These are phyloP conservation scores for Sapajus apella DNA, from an alignment of 2,113 vertebrate species.

Conservation along the genomic window DNA sequence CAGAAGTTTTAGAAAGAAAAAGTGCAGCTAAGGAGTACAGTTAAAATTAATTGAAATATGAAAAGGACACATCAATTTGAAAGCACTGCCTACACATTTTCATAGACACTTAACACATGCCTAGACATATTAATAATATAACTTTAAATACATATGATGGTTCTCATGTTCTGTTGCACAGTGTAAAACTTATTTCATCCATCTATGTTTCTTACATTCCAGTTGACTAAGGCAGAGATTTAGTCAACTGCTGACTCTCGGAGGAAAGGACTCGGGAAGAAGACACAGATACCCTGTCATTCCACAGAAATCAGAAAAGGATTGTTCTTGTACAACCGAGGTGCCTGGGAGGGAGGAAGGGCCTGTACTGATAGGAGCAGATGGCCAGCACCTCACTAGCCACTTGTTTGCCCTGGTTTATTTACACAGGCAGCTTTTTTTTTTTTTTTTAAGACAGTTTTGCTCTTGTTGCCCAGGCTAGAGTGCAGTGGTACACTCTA, in stretches of 20 bases:
- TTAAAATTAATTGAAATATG: background rate
- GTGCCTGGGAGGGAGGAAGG: background rate
- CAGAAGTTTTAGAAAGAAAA: constrained; percentile 65
- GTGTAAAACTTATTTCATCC: background rate
- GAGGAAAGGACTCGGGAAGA: background rate
- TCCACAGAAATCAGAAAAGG: background rate
- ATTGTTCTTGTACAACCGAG: background rate
- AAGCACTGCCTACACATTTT: background rate
- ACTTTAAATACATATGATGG: background rate
- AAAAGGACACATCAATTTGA: background rate
- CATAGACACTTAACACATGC: background rate
- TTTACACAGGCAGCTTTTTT: background rate
- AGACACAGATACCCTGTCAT: background rate
- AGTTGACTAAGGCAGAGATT: background rate
- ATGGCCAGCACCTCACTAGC: background rate
- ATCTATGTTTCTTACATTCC: background rate
- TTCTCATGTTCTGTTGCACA: background rate
- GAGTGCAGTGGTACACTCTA: no score
- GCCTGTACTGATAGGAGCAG: background rate
- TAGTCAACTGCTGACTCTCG: background rate
- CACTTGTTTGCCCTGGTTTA: background rate
- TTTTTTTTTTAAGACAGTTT: no score
- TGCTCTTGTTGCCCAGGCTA: no score
- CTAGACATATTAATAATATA: background rate
- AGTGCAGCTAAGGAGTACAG: background rate